Evolutionary conservation across 2,888 invertebrate genomes (phyloP).

Genomic region (Sinelater perroti): DNA sequence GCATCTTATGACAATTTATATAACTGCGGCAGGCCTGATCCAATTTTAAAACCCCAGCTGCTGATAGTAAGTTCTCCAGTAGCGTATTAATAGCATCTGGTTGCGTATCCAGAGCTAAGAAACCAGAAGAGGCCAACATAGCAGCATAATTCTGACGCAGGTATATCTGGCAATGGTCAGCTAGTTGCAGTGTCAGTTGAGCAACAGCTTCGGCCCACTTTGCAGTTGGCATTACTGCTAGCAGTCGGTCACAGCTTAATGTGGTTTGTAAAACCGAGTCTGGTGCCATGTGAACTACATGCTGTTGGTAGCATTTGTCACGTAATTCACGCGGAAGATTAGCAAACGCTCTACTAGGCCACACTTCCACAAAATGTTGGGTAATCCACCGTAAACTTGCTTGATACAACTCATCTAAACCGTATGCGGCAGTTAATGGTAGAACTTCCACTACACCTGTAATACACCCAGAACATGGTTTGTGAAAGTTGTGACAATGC

Average conservation of each 20-base stretch:
- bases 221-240: conserved; percentile 75
- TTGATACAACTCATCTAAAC: conserved; percentile 85
- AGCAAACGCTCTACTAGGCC: conserved; percentile 92
- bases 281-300: conserved; percentile 78
- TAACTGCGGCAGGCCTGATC: conserved; percentile 87
- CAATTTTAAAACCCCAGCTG: conserved; percentile 80
- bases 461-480: conserved; percentile 89
- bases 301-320: conserved; percentile 85
- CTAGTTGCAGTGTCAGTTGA: conserved; percentile 78
- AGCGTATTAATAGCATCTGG: conserved; percentile 38
- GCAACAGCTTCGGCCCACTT: conserved; percentile 86
- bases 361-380: conserved; percentile 84
- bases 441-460: conserved; percentile 88
- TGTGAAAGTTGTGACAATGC: conserved; percentile 95
- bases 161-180: conserved; percentile 82
- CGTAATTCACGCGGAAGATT: conserved; percentile 82
- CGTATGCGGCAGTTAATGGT: conserved; percentile 84
- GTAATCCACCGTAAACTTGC: conserved; percentile 90
- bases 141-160: conserved; percentile 80
- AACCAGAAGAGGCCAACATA: conserved; percentile 70
- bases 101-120: conserved; percentile 73
- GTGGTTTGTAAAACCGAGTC: conserved; percentile 86
- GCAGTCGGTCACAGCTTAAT: conserved; percentile 83
- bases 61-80: conserved; percentile 80
- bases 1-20: conserved; percentile 60